phyloP scores from a whole-genome alignment of 2,113 vertebrate species.

The Leptosomus discolor region DNA sequence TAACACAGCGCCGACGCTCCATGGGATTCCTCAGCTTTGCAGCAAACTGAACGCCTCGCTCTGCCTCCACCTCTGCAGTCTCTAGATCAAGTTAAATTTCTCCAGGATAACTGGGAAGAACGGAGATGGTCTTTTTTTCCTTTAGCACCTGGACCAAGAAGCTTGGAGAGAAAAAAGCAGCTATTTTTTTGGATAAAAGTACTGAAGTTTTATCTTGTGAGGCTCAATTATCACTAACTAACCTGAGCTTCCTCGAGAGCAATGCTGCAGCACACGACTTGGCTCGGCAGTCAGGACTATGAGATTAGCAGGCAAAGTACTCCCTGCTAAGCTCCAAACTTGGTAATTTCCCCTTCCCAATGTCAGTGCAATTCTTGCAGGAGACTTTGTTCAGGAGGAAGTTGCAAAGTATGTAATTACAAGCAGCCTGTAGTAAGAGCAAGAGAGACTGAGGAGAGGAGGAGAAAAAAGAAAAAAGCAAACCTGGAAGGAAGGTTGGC shows the following conservation, averaged over 20 bases:
- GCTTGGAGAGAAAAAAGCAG: neutral
- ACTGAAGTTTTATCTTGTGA: neutral
- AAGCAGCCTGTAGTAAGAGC: neutral
- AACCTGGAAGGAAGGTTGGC: neutral
- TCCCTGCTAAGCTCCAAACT: neutral
- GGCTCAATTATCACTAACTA: neutral
- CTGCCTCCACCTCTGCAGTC: neutral
- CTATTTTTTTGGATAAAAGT: neutral
- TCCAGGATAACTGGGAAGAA: neutral
- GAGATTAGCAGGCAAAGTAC: neutral
- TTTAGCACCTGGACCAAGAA: neutral
- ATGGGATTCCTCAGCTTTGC: neutral
- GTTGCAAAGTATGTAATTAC: neutral
- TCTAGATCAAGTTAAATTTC: neutral
- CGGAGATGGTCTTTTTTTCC: neutral
- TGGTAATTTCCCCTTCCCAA: neutral
- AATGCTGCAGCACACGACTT: neutral
- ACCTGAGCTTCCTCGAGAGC: neutral
- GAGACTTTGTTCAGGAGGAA: neutral
- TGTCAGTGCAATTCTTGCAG: neutral
- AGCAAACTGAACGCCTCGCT: neutral
- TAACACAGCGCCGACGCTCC: fast-evolving
- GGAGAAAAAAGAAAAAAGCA: fast-evolving
- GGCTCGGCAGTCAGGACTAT: neutral
- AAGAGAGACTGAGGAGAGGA: neutral